Conservation (phyloP, 2,888 invertebrate genomes). For the Chirona hameri region DNA sequence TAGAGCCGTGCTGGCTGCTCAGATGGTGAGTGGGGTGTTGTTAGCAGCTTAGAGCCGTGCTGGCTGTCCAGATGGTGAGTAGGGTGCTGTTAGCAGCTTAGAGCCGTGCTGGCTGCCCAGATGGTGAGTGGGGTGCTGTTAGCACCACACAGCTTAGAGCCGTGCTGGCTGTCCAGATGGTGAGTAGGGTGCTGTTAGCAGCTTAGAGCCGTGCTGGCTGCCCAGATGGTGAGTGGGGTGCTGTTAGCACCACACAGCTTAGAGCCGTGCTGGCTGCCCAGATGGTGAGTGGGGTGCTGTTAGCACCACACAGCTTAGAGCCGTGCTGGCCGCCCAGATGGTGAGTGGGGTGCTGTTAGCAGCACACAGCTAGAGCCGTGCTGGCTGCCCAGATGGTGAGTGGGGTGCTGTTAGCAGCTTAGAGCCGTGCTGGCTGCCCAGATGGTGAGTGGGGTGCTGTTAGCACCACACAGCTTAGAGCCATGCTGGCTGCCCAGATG, state of each 20-base stretch:
- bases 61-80: too few relatives aligned
- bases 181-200: background rate
- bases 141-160: too few relatives aligned
- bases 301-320: too few relatives aligned
- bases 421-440: background rate
- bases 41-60: too few relatives aligned
- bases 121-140: constrained; percentile 37
- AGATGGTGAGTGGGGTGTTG: constrained; percentile 36
- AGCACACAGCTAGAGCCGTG: too few relatives aligned
- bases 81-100: too few relatives aligned
- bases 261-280: too few relatives aligned
- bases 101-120: background rate
- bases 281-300: too few relatives aligned
- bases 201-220: background rate
- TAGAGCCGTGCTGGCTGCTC: background rate
- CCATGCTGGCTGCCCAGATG: too few relatives aligned
- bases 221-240: constrained; percentile 35
- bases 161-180: background rate
- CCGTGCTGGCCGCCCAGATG: constrained; percentile 12
- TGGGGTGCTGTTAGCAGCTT: background rate
- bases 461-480: too few relatives aligned
- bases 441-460: constrained; percentile 36
- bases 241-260: too few relatives aligned
- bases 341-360: constrained; percentile 37
- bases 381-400: constrained; percentile 6